A percentile compares a stretch with the other conserved stretches of the same genome.
Evolutionary conservation across 1,140 invertebrate species (phyloP).

Genomic region (Dermatophagoides farinae): DNA sequence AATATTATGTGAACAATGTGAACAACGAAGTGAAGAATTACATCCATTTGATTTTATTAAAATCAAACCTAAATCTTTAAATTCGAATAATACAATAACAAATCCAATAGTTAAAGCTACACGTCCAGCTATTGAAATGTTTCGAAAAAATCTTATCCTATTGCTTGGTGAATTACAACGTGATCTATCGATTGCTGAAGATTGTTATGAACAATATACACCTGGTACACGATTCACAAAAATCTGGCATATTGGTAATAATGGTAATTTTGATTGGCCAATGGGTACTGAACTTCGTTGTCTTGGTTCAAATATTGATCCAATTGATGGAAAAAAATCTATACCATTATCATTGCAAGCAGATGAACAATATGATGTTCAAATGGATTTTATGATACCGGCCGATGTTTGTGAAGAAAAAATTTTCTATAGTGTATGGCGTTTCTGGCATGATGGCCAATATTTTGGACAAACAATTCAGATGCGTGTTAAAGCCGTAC

Average conservation of each 20-base stretch:
- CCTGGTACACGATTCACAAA: not conserved
- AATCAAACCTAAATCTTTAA: too few relatives aligned
- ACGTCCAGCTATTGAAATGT: too few relatives aligned
- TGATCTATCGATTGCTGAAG: too few relatives aligned
- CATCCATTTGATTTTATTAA: too few relatives aligned
- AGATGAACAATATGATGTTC: not conserved
- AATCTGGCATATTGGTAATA: conserved; percentile 1
- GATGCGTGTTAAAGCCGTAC: not conserved
- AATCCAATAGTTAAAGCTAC: too few relatives aligned
- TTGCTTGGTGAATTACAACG: too few relatives aligned
- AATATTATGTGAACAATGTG: too few relatives aligned
- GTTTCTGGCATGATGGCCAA: not conserved
- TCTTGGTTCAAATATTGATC: not conserved
- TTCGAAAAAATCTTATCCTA: too few relatives aligned
- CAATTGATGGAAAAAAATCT: not conserved
- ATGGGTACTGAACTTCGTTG: not conserved
- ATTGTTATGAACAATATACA: too few relatives aligned
- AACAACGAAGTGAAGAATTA: too few relatives aligned
- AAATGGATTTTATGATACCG: not conserved
- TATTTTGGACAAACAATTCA: not conserved
- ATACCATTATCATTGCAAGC: not conserved
- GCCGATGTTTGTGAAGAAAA: not conserved
- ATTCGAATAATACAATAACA: too few relatives aligned
- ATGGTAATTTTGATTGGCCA: not conserved
- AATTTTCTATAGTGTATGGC: not conserved